phyloP scores from a whole-genome alignment of 1,140 invertebrate species.

The Oedothorax gibbosus region DNA sequence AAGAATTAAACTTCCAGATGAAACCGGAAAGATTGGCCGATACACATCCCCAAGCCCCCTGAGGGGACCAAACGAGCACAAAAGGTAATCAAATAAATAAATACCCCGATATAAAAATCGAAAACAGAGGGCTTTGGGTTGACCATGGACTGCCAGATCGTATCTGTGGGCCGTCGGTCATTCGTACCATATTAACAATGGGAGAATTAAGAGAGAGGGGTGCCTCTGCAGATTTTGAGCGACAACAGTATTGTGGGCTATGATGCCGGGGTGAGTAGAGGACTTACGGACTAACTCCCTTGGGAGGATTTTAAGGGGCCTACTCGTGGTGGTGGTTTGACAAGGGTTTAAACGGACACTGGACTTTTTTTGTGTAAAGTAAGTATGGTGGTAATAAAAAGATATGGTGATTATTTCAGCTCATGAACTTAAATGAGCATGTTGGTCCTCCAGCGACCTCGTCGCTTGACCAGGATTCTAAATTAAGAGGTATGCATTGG shows the following conservation, averaged over 20 bases:
- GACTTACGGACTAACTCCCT: no score
- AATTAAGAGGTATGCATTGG: no score
- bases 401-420: no score
- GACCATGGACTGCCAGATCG: conserved; percentile 35
- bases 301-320: not conserved
- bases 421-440: no score
- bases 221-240: no score
- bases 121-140: not conserved
- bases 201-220: not conserved
- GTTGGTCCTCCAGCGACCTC: no score
- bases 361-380: no score
- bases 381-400: no score
- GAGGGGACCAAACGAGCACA: not conserved
- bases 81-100: conserved; percentile 55
- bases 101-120: conserved; percentile 34
- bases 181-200: conserved; percentile 41
- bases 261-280: no score
- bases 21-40: conserved; percentile 74
- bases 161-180: conserved; percentile 27
- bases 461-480: no score
- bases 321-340: not conserved
- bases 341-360: no score
- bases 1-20: conserved; percentile 72
- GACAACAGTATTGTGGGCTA: no score
- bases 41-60: conserved; percentile 71